A percentile compares a stretch with the other conserved stretches of the same genome.
These are phyloP conservation scores for Cisticola juncidis DNA, from an alignment of 2,113 vertebrate genomes.

Conservation along the genomic window DNA sequence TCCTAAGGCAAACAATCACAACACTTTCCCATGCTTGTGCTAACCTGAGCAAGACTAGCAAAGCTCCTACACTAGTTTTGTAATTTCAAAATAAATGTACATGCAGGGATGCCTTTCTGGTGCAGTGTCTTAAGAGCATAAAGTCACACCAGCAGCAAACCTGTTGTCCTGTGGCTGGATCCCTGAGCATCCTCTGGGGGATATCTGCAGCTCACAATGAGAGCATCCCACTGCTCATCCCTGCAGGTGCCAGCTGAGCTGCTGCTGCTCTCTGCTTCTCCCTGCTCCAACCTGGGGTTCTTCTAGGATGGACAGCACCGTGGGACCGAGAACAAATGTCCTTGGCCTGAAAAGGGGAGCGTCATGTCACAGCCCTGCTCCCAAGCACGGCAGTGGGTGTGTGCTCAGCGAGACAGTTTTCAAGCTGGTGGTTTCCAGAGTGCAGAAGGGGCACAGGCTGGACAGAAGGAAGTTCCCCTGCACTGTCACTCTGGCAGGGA, in stretches of 20 bases:
- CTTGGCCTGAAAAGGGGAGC: not conserved
- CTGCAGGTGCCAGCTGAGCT: rapidly evolving
- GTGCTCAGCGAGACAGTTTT: rapidly evolving
- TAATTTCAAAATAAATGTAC: not conserved
- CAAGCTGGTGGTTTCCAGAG: not conserved
- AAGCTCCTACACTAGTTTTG: not conserved
- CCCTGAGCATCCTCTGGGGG: not conserved
- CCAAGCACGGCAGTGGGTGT: rapidly evolving
- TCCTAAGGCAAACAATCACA: not conserved
- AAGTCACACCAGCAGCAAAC: not conserved
- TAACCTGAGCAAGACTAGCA: not conserved
- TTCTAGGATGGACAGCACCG: not conserved
- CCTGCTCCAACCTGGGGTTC: rapidly evolving
- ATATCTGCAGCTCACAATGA: rapidly evolving
- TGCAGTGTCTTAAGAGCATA: not conserved
- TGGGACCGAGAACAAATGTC: rapidly evolving
- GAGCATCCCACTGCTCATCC: not conserved
- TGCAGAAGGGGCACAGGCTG: rapidly evolving
- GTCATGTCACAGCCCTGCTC: rapidly evolving
- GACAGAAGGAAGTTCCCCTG: not conserved
- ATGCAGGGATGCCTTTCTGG: rapidly evolving
- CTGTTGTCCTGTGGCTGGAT: not conserved
- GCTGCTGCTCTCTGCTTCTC: not conserved
- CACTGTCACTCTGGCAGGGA: rapidly evolving
- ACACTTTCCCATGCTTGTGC: not conserved